Conservation (phyloP, 2,113 vertebrate species). For the Myotis yumanensis region DNA sequence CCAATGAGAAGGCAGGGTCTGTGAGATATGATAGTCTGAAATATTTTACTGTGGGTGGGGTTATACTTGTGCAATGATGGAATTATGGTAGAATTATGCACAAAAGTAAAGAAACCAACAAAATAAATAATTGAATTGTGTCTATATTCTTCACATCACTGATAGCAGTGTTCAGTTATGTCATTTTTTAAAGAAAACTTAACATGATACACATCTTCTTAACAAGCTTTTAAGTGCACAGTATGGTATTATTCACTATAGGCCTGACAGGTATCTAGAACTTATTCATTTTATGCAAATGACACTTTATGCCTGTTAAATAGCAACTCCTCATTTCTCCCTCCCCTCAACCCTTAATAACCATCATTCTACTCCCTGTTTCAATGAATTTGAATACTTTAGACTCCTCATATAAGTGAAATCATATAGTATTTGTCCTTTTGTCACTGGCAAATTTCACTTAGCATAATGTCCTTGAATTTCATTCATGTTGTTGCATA, state of each 20-base stretch:
- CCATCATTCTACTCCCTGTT: not conserved
- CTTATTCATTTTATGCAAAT: not conserved
- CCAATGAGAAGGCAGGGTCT: not conserved
- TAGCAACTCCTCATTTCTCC: too few species aligned
- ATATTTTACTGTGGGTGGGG: rapidly evolving
- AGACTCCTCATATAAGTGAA: not conserved
- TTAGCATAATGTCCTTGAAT: not conserved
- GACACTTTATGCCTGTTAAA: not conserved
- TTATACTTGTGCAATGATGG: not conserved
- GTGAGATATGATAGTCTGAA: not conserved
- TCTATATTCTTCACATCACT: not conserved
- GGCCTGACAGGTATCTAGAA: not conserved
- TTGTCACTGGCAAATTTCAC: not conserved
- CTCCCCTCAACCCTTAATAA: rapidly evolving
- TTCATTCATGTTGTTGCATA: not conserved
- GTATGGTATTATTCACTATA: not conserved
- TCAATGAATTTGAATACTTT: not conserved
- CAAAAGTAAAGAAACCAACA: not conserved
- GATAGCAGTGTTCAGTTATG: not conserved
- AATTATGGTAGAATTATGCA: not conserved
- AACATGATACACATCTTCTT: not conserved
- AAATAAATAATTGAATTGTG: not conserved
- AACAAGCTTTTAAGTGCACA: not conserved
- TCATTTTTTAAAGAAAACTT: not conserved
- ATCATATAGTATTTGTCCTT: not conserved